These are phyloP conservation scores for Mercenaria mercenaria DNA, from an alignment of 1,140 invertebrate species.

Conservation along the genomic window DNA sequence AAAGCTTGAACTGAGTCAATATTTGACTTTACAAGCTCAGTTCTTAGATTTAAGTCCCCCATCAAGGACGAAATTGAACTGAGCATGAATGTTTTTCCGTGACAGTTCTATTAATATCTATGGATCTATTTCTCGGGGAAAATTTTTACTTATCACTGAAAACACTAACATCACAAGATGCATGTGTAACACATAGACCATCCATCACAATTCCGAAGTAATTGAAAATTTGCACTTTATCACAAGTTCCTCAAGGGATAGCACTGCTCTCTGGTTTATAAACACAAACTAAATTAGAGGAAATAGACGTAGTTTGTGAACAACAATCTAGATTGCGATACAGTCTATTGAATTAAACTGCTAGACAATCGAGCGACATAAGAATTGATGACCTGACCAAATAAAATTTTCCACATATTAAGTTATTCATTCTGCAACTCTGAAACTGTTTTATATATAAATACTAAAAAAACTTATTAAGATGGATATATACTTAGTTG, in stretches of 20 bases:
- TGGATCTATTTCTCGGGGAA: too few species aligned
- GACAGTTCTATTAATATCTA: too few species aligned
- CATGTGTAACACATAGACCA: too few species aligned
- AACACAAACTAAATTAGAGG: background rate
- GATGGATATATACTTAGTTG: too few species aligned
- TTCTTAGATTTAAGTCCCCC: too few species aligned
- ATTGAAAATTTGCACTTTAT: background rate
- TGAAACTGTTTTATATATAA: background rate
- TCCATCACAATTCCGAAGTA: background rate
- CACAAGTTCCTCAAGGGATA: background rate
- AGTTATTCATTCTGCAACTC: background rate
- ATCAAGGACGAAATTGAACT: too few species aligned
- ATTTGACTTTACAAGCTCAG: too few species aligned
- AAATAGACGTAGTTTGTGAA: background rate
- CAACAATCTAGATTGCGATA: background rate
- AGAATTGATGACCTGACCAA: background rate
- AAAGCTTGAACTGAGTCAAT: too few species aligned
- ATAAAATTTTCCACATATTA: background rate
- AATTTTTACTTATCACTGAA: too few species aligned
- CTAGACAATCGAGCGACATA: background rate
- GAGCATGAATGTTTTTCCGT: too few species aligned
- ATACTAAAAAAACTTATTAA: too few species aligned
- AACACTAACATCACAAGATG: too few species aligned
- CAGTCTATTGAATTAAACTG: background rate
- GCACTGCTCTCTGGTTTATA: background rate